Evolutionary conservation across 1,140 invertebrate species (phyloP), one percentile per base, ranked within the genome.

Genomic region (Drosophila truncata): DNA sequence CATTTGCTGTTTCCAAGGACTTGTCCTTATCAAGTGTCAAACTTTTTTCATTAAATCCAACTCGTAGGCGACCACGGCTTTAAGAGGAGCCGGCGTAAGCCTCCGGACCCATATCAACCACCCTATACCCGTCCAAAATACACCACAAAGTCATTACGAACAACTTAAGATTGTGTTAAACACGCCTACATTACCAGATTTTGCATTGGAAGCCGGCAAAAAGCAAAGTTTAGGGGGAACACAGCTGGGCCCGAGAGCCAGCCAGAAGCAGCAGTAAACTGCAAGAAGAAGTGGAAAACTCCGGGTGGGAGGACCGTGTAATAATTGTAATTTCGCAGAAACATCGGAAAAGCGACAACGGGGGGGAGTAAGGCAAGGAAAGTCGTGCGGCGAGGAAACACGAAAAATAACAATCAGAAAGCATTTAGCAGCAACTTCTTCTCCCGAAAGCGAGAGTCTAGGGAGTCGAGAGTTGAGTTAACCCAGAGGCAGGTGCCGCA

Each of bases 331-430:
- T 90, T 84, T 87, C 70, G 82, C 72, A 75, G 82, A 42, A 61
- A 84, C 78, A 77, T 46, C 63, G 66, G 74, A 64, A 65, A 63
- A 61, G 63, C 65, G 61, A 46, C 47, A 33, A 4, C 11, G n/a
- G 49, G 47, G 61, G 35, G 57, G 46, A 6, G 27, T 6, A 29
- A 35, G 25, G 25, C 1, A 14, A 18, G 47, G n/a, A 67, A 25
- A 39, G 20, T 23, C 31, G n/a, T 29, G 64, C 41, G 18, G 44
- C 27, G 31, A 25, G 52, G 66, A 75, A 85, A 90, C 90, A 91
- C 85, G 90, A 84, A 83, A 90, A 91, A 91, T 82, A 91, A 86
- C 90, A 91, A 91, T 91, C 90, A 86, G 85, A 92, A 91, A 91
- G 82, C 90, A 91, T 91, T 91, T 91, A 91, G 90, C 82, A 81